Evolutionary conservation across 2,797 vertebrate genomes (phyloP).

Genomic region (Pempheris klunzingeri): DNA sequence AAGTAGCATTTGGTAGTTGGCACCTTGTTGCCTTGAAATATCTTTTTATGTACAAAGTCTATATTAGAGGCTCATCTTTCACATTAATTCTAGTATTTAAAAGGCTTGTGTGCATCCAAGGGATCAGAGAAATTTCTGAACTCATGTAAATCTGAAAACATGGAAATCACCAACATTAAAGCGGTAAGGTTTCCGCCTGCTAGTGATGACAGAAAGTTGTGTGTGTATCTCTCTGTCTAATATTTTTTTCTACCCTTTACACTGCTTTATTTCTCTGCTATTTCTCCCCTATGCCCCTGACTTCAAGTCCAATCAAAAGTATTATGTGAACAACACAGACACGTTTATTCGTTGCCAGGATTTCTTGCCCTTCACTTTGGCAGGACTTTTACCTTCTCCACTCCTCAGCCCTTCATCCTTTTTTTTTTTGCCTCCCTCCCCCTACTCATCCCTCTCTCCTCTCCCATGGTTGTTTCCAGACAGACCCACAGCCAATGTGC

Average conservation of each 20-base stretch:
- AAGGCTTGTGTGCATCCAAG: neutral
- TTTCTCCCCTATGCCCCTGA: constrained; percentile 28
- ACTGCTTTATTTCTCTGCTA: constrained; percentile 36
- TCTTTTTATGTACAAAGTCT: neutral
- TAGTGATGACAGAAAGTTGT: constrained; percentile 31
- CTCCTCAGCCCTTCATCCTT: constrained; percentile 56
- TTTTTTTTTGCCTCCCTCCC: constrained; percentile 23
- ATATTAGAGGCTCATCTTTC: too few relatives aligned
- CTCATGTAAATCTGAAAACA: constrained; percentile 2
- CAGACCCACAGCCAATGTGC: constrained; percentile 70
- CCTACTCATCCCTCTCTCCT: constrained; percentile 55
- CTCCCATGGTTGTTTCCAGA: constrained; percentile 69
- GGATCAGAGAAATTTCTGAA: neutral
- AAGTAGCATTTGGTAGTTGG: neutral
- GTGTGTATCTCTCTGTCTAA: constrained; percentile 10
- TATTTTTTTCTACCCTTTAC: constrained; percentile 15
- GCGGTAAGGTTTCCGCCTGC: constrained; percentile 9
- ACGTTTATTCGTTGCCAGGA: constrained; percentile 47
- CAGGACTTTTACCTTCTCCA: constrained; percentile 60
- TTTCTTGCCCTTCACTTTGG: constrained; percentile 71
- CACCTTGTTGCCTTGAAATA: neutral
- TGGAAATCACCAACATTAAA: constrained; percentile 22
- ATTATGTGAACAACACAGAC: constrained; percentile 89
- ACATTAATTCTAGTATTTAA: neutral
- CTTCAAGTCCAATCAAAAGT: constrained; percentile 75